Evolutionary conservation across 2,113 vertebrate species (phyloP), one percentile per base, ranked within the genome.

Genomic region (Struthidea cinerea): DNA sequence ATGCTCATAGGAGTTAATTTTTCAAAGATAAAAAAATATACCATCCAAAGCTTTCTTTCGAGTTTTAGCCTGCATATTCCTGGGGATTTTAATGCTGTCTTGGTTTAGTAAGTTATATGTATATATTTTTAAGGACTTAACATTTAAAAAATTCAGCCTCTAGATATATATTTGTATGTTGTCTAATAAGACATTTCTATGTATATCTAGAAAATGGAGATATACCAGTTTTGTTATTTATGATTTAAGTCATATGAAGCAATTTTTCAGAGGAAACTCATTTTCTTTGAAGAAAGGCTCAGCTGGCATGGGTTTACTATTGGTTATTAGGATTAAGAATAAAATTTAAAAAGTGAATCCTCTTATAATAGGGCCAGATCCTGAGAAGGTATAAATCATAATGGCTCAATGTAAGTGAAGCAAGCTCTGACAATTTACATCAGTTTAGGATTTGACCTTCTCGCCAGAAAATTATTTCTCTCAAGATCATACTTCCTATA

Each of bases 401-500:
- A 59, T 1, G 4, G 32, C 53, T 87, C 27, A 80, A 4, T 52
- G 11, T 77, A 95, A 69, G 70, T 84, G 77, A 92, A 86, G 68
- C 52, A 89, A 93, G 75, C 59, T 93, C 44, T 80, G 70, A 70
- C 46, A 80, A 57, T 96, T 95, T 95, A 41, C 82, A 67, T 94
- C 67, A 84, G 71, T 94, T 94, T 93, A 83, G 73, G 41, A 92
- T 96, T 93, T 96, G 92, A 97, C 93, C 83, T 96, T 94, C 86
- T 93, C 44, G 50, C 52, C 35, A 75, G 83, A 70, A 96, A 91
- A 89, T 93, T 56, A 75, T 96, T 96, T 78, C 65, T 92, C 70
- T 91, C 87, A 97, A 97, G 90, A 96, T 97, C 96, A 94, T 86
- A 84, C 87, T 94, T 97, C 83, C 91, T 92, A 71, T 94, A 95